phyloP scores from a whole-genome alignment of 2,797 vertebrate species.

The Trachops cirrhosus region DNA sequence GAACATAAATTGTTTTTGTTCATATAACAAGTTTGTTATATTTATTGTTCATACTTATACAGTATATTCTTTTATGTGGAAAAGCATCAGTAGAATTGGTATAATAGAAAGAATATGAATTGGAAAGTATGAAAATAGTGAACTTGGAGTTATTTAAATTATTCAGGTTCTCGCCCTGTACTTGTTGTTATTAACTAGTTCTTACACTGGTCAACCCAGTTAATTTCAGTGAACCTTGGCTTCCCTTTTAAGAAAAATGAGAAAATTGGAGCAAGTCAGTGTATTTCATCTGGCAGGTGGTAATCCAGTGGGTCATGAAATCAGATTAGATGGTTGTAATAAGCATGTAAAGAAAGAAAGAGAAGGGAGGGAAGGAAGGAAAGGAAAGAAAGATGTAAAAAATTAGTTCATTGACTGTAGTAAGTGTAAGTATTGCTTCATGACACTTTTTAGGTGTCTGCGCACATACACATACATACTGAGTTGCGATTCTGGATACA shows the following conservation, averaged over 20 bases:
- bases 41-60: neutral
- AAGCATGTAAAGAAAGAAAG: conserved; percentile 14
- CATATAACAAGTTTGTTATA: conserved; percentile 5
- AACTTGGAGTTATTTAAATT: neutral
- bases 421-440: neutral
- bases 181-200: neutral
- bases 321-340: neutral
- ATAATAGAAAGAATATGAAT: neutral
- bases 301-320: neutral
- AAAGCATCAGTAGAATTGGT: neutral
- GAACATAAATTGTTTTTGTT: neutral
- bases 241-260: conserved; percentile 1
- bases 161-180: neutral
- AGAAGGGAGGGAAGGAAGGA: neutral
- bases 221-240: neutral
- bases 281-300: neutral
- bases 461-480: neutral
- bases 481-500: neutral
- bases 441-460: neutral
- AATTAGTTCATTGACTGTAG: neutral
- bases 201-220: neutral
- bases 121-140: neutral
- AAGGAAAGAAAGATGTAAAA: neutral
- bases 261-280: neutral
- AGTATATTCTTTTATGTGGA: neutral